A percentile compares a stretch with the other conserved stretches of the same genome.
phyloP scores from a whole-genome alignment of 1,140 invertebrate species.

The Chlorops oryzae region DNA sequence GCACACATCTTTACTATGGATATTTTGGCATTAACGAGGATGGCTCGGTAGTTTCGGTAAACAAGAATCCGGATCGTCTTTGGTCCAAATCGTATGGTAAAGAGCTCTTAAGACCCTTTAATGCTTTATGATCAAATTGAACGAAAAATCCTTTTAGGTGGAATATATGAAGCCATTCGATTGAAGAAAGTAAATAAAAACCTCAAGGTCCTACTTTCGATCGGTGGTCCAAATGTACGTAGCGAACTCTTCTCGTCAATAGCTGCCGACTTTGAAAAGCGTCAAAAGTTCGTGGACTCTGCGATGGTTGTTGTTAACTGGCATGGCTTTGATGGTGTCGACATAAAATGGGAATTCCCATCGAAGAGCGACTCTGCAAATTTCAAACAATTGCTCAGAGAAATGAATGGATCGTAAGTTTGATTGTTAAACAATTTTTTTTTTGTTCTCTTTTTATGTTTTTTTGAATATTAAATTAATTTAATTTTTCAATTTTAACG shows the following conservation, averaged over 20 bases:
- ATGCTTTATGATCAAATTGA: too few species aligned
- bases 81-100: constrained; percentile 23
- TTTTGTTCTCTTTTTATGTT: too few species aligned
- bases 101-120: neutral
- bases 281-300: constrained; percentile 57
- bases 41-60: constrained; percentile 57
- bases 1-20: constrained; percentile 68
- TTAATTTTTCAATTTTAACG: too few species aligned
- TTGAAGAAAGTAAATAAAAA: constrained; percentile 59
- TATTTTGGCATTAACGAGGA: constrained; percentile 59
- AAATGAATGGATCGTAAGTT: too few species aligned
- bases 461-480: too few species aligned
- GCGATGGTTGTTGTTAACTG: constrained; percentile 55
- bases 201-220: constrained; percentile 62
- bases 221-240: constrained; percentile 75
- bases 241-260: constrained; percentile 60
- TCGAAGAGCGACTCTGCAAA: too few species aligned
- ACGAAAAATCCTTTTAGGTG: constrained; percentile 21
- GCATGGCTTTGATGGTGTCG: constrained; percentile 73
- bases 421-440: too few species aligned
- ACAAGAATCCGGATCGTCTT: too few species aligned
- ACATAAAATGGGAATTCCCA: constrained; percentile 82
- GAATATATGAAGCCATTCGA: constrained; percentile 53
- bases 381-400: too few species aligned
- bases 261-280: constrained; percentile 48